Conservation (phyloP, 1,140 invertebrate genomes). For the Berghia stephanieae region DNA sequence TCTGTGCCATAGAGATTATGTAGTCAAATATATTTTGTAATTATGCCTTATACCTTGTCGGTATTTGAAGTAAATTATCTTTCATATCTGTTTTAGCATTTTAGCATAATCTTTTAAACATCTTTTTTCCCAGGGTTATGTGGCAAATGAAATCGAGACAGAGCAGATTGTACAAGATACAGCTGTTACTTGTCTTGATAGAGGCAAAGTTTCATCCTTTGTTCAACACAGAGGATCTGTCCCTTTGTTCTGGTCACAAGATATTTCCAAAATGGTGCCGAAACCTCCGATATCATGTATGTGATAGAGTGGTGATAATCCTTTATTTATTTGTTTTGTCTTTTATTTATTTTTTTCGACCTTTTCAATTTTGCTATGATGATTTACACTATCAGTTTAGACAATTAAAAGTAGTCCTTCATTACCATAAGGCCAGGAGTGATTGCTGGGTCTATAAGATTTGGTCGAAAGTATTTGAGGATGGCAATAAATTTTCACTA, state of each 20-base stretch:
- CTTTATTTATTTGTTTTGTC: slow-evolving; percentile 3
- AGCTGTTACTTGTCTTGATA: slow-evolving; percentile 77
- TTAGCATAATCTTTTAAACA: no score
- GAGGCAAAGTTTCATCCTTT: slow-evolving; percentile 88
- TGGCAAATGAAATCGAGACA: slow-evolving; percentile 98
- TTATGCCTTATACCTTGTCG: no score
- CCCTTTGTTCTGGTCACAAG: slow-evolving; percentile 96
- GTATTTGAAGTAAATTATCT: no score
- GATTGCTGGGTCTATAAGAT: no score
- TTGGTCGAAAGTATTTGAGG: no score
- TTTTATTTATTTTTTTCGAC: not conserved
- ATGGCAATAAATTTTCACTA: no score
- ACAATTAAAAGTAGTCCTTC: not conserved
- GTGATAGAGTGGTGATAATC: slow-evolving; percentile 28
- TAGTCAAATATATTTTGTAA: no score
- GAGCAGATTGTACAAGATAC: slow-evolving; percentile 96
- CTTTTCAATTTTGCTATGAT: not conserved
- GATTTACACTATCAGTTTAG: not conserved
- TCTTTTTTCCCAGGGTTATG: slow-evolving; percentile 80
- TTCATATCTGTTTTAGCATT: no score
- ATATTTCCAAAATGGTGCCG: slow-evolving; percentile 96
- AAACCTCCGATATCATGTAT: slow-evolving; percentile 94
- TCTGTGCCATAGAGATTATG: no score
- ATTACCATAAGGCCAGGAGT: no score
- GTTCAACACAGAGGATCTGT: slow-evolving; percentile 90